Evolutionary conservation across 2,113 vertebrate genomes (phyloP).

Genomic region (Callithrix jacchus): DNA sequence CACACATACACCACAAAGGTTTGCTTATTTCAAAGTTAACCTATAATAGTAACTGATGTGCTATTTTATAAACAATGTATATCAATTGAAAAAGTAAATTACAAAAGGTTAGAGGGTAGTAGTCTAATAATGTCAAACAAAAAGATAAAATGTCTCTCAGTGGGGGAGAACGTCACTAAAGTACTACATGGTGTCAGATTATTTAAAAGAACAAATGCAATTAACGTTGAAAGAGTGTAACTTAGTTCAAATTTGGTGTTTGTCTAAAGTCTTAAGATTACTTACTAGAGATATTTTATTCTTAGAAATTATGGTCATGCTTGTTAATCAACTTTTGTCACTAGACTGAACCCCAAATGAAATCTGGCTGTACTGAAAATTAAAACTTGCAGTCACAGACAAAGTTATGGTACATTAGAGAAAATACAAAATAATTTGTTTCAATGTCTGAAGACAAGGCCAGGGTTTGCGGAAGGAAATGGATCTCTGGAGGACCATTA

Average conservation of each 20-base stretch:
- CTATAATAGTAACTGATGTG: not conserved
- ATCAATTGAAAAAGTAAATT: not conserved
- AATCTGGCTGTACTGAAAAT: not conserved
- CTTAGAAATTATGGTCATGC: not conserved
- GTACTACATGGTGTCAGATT: not conserved
- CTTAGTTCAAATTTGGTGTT: not conserved
- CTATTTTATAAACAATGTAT: not conserved
- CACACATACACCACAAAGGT: not conserved
- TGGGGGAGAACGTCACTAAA: not conserved
- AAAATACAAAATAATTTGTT: not conserved
- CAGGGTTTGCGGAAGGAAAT: not conserved
- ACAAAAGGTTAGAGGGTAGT: not conserved
- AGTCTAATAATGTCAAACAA: not conserved
- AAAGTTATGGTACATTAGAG: not conserved
- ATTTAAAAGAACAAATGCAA: not conserved
- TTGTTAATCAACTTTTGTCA: not conserved
- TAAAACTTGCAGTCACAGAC: not conserved
- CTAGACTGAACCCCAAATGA: not conserved
- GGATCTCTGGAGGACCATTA: not conserved
- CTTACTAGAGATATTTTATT: not conserved
- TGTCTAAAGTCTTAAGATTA: not conserved
- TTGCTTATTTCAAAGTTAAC: not conserved
- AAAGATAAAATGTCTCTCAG: not conserved
- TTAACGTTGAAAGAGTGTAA: not conserved
- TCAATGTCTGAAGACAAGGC: not conserved